phyloP scores from a whole-genome alignment of 2,113 vertebrate species.

The Xenopus borealis region DNA sequence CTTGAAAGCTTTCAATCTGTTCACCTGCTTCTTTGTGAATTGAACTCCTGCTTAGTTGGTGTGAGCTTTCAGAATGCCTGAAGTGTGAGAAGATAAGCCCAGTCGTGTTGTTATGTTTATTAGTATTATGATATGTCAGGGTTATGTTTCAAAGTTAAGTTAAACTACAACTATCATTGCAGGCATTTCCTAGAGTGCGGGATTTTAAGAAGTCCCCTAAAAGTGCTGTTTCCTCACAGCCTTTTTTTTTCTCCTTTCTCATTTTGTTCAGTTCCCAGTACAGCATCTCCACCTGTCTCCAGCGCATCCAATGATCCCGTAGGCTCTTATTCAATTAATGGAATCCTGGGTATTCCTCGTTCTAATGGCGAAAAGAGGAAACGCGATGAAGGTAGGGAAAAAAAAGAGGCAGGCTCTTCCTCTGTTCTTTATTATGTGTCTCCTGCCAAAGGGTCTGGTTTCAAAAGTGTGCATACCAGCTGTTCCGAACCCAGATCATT shows the following conservation, averaged over 20 bases:
- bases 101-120: no score
- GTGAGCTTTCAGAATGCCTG: no score
- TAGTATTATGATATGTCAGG: no score
- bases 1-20: no score
- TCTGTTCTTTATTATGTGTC: constrained; percentile 68
- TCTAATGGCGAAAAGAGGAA: constrained; percentile 99
- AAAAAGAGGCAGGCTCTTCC: constrained; percentile 63
- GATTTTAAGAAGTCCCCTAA: constrained; percentile 11
- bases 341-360: constrained; percentile 98
- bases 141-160: no score
- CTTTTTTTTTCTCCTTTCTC: constrained; percentile 63
- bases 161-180: no score
- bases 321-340: constrained; percentile 99
- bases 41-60: no score
- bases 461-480: constrained; percentile 66
- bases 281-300: constrained; percentile 92
- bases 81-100: no score
- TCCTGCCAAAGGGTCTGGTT: constrained; percentile 64
- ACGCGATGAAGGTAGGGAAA: constrained; percentile 96
- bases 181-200: not conserved
- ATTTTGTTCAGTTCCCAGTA: constrained; percentile 83
- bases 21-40: no score
- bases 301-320: constrained; percentile 97
- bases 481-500: constrained; percentile 71
- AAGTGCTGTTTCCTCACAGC: constrained; percentile 55